Evolutionary conservation across 1,140 invertebrate species (phyloP), one percentile per base, ranked within the genome.

Genomic region (Tetramorium alpestre): DNA sequence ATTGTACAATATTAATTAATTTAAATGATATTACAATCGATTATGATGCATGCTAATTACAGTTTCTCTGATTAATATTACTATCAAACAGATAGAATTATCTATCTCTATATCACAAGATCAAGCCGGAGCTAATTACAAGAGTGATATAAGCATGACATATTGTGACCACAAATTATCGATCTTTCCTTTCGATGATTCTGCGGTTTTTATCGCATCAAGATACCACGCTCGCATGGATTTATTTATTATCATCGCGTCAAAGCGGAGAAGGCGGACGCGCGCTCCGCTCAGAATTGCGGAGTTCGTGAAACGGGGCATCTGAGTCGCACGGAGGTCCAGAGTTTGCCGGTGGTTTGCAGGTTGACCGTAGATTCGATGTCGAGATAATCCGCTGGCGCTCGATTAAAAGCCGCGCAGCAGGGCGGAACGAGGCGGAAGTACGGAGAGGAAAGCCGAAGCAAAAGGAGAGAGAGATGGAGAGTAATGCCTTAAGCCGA

Each of bases 391-490:
- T 89, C 77, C 84, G 54, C 33, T 33, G 75, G 69, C 47, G 87
- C 88, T 89, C 88, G 88, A 89, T 89, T 89, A 89, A 89, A 89
- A 87, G 87, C 87, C 88, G 84, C 65, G 78, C 82, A 76, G 75
- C 73, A 70, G 56, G 47, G 44, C 87, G 70, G 84, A 89, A 60
- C 84, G 69, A 69, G 62, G 70, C 82, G 87, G 88, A 89, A 89
- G 88, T 81, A 86, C 62, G 38, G 13, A 47, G 54, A 82, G 25
- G 11, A 60, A 49, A 72, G 51, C 38, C 70, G 16, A n/a, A 11
- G 25, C 44, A 47, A 47, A 47, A 58, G 72, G 44, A 54, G 49
- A 28, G 72, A 62, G 69, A 62, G 56, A 85, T 2, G 16, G 16
- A 72, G 69, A 62, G 80, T 22, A 87, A 90, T 70, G 75, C 28